phyloP scores from a whole-genome alignment of 2,797 vertebrate genomes.

The Brachyrhaphis roseni region DNA sequence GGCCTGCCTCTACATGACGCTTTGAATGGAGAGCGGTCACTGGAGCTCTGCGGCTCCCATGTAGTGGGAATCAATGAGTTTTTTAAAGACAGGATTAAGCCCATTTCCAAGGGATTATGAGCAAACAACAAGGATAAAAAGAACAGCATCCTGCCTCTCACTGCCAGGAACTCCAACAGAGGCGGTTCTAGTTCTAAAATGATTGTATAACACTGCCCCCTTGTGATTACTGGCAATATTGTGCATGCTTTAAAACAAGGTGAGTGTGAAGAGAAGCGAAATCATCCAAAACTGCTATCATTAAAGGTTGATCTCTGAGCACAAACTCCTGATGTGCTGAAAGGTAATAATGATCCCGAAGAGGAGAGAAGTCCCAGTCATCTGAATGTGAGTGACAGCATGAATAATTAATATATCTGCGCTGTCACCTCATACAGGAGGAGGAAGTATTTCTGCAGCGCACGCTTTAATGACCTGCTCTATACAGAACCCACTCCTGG shows the following conservation, averaged over 20 bases:
- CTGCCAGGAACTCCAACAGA: slow-evolving; percentile 34
- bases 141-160: slow-evolving; percentile 19
- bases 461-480: slow-evolving; percentile 39
- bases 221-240: slow-evolving; percentile 56
- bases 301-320: not conserved
- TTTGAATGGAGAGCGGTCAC: slow-evolving; percentile 51
- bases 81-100: slow-evolving; percentile 56
- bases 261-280: not conserved
- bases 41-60: slow-evolving; percentile 43
- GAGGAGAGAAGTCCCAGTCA: slow-evolving; percentile 48
- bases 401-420: slow-evolving; percentile 67
- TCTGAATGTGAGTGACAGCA: slow-evolving; percentile 53
- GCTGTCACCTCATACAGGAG: slow-evolving; percentile 46
- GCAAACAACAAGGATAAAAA: slow-evolving; percentile 36
- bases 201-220: slow-evolving; percentile 75
- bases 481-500: slow-evolving; percentile 20
- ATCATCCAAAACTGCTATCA: not conserved
- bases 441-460: slow-evolving; percentile 29
- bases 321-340: slow-evolving; percentile 31
- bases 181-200: slow-evolving; percentile 27
- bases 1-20: slow-evolving; percentile 32
- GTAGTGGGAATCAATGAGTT: slow-evolving; percentile 41
- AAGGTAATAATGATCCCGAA: slow-evolving; percentile 33
- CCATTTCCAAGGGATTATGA: slow-evolving; percentile 48
- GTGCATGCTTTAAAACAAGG: slow-evolving; percentile 1